Conservation (phyloP, 1,140 invertebrate species). For the Notospermus geniculatus region DNA sequence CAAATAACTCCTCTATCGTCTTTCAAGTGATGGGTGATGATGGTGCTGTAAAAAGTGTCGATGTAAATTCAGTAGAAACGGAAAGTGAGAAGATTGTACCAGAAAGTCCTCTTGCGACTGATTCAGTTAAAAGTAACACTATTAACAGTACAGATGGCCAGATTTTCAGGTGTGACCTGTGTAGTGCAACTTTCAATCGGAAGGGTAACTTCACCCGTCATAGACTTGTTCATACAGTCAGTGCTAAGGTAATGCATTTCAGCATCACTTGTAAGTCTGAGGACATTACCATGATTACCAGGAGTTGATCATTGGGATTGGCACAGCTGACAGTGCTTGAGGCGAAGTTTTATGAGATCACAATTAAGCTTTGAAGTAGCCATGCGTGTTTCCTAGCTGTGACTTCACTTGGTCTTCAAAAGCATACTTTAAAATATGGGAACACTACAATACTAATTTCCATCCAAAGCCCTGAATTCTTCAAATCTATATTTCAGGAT, state of each 20-base stretch:
- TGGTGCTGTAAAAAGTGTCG: not conserved
- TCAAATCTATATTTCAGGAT: conserved; percentile 19
- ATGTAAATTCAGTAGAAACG: not conserved
- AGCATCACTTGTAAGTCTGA: no score
- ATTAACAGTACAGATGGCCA: not conserved
- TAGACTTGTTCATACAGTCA: conserved; percentile 1
- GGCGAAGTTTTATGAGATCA: no score
- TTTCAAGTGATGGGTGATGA: not conserved
- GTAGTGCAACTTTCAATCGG: not conserved
- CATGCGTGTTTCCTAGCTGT: not conserved
- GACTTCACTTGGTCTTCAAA: not conserved
- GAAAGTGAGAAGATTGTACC: not conserved
- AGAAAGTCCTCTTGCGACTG: not conserved
- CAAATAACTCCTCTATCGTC: not conserved
- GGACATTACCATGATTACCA: no score
- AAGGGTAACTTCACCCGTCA: not conserved
- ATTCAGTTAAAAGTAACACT: not conserved
- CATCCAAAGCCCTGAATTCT: conserved; percentile 8
- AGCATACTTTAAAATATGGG: not conserved
- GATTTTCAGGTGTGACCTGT: conserved; percentile 9
- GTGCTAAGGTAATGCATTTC: not conserved
- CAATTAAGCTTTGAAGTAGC: not conserved
- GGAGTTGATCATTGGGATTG: no score
- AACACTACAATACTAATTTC: not conserved
- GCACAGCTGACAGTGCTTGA: no score